These are phyloP conservation scores for Serrognathus titanus DNA, from an alignment of 2,888 invertebrate genomes.

Conservation along the genomic window DNA sequence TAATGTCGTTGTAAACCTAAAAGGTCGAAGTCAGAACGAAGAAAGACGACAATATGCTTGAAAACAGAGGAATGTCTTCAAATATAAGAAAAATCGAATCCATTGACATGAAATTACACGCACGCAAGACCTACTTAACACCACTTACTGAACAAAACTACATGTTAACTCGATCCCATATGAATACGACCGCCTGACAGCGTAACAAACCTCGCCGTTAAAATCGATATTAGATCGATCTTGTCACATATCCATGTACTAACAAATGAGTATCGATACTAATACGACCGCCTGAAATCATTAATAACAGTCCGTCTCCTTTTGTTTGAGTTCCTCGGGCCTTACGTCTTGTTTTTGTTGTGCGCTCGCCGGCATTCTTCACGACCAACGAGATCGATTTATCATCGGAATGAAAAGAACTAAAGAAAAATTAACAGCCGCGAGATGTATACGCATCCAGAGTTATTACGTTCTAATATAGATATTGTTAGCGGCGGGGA, in stretches of 20 bases:
- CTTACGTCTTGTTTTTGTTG: conserved; percentile 6
- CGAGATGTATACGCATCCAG: too few species aligned
- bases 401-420: conserved; percentile 15
- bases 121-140: too few species aligned
- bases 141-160: too few species aligned
- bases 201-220: conserved; percentile 2
- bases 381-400: conserved; percentile 11
- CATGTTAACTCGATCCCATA: too few species aligned
- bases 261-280: conserved; percentile 29
- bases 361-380: conserved; percentile 1
- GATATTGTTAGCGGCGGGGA: too few species aligned
- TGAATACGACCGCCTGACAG: conserved; percentile 6
- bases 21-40: too few species aligned
- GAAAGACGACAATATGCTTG: too few species aligned
- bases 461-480: too few species aligned
- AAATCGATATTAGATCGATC: conserved; percentile 14
- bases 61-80: too few species aligned
- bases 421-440: conserved; percentile 9
- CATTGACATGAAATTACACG: too few species aligned
- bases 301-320: conserved; percentile 24
- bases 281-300: conserved; percentile 24
- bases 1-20: too few species aligned
- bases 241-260: conserved; percentile 23
- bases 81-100: too few species aligned
- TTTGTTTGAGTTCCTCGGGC: conserved; percentile 17